Base-by-base conservation (phyloP, 2,888 invertebrate genomes). In the Agelastica alni region DNA sequence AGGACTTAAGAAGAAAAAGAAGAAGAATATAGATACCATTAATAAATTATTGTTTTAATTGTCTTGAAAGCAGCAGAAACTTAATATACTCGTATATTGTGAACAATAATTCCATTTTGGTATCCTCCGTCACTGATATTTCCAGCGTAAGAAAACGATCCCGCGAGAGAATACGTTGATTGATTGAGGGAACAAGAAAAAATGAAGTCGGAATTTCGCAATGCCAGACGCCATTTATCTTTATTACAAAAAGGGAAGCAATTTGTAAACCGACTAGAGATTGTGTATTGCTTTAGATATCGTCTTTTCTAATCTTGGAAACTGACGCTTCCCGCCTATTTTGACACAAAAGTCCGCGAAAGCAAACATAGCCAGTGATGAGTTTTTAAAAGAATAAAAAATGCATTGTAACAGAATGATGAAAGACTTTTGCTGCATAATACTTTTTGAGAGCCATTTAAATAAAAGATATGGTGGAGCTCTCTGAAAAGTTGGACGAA, bases 151-250 rank as follows among this genome's bases (percentile, higher is more conserved):
- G n/a, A n/a, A n/a, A n/a, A n/a, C n/a, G n/a, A n/a, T n/a, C 52
- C 61, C 66, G 52, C 62, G 28, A 28, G 69, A 61, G 67, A 61
- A 65, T 68, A 67, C 65, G 52, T 67, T 70, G 70, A 70, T 70
- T 69, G 70, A 71, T 71, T 64, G 69, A 61, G 51, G 59, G 48
- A 61, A 63, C 62, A 65, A 51, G 60, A 66, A 67, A 69, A 70
- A 69, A 70, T 68, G 68, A 68, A 66, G 66, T 65, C 59, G 65
- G 59, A 60, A 63, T 62, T 64, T 68, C 37, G 60, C 66, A 62
- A 57, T 64, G 62, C 62, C 62, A 32, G 62, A 54, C 54, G 62
- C 63, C 64, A 67, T 67, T 67, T 69, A 69, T 66, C 67, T 69
- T 66, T 67, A 67, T 69, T 66, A 67, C 60, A 66, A 64, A 65